These are phyloP conservation scores for Drosophila hydei DNA, from an alignment of 1,140 invertebrate species.

Conservation along the genomic window DNA sequence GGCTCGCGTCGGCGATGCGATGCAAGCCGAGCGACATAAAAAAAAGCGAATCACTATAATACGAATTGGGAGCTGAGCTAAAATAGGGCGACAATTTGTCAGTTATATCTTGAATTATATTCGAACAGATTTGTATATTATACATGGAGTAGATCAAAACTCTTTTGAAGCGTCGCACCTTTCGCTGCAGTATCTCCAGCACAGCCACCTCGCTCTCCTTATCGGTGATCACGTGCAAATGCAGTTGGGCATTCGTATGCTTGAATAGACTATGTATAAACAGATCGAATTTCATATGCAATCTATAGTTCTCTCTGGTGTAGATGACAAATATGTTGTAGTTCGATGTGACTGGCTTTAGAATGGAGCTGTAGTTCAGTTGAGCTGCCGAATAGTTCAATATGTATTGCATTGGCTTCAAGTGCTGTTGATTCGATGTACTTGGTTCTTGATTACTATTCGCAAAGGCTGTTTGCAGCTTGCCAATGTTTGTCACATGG, in stretches of 20 bases:
- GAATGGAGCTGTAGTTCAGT: constrained; percentile 43
- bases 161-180: constrained; percentile 84
- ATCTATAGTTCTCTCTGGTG: constrained; percentile 85
- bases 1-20: constrained; percentile 87
- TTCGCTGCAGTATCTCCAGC: constrained; percentile 84
- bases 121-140: constrained; percentile 87
- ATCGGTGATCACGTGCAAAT: constrained; percentile 89
- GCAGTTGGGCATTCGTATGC: constrained; percentile 85
- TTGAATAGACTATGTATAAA: constrained; percentile 86
- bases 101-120: constrained; percentile 87
- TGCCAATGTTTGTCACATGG: constrained; percentile 44
- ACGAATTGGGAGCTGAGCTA: constrained; percentile 90
- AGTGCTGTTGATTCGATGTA: constrained; percentile 33
- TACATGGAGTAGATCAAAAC: constrained; percentile 85
- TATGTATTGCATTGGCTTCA: constrained; percentile 60
- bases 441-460: constrained; percentile 34
- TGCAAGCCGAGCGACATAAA: constrained; percentile 92
- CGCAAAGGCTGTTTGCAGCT: constrained; percentile 40
- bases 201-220: constrained; percentile 87
- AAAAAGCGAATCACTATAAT: constrained; percentile 93
- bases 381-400: constrained; percentile 65
- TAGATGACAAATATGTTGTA: constrained; percentile 82
- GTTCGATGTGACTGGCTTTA: constrained; percentile 48
- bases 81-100: constrained; percentile 90
- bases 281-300: constrained; percentile 86